Evolutionary conservation across 2,113 vertebrate genomes (phyloP).

Genomic region (Speoplatyrhinus poulsoni): DNA sequence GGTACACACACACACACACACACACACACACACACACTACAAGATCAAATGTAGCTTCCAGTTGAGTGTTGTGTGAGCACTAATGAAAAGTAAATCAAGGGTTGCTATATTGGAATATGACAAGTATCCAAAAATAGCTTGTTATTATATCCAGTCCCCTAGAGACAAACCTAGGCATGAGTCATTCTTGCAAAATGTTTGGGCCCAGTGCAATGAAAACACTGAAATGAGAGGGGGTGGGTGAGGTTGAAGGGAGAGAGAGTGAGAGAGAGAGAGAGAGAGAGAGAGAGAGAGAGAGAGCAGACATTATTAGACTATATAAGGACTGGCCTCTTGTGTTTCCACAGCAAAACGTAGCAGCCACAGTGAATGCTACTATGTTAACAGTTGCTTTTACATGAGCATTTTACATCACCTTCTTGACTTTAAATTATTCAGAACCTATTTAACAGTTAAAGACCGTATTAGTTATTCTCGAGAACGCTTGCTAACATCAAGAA

Average conservation of each 20-base stretch:
- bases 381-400: conserved; percentile 32
- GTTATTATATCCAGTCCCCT: conserved; percentile 59
- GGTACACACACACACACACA: neutral
- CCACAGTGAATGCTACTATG: neutral
- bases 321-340: conserved; percentile 42
- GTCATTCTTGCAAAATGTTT: conserved; percentile 70
- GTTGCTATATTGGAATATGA: conserved; percentile 58
- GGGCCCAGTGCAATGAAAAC: conserved; percentile 46
- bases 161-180: conserved; percentile 54
- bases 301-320: conserved; percentile 46
- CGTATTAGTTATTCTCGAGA: too few relatives aligned
- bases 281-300: neutral
- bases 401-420: conserved; percentile 25
- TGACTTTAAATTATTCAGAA: conserved; percentile 23
- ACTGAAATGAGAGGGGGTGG: conserved; percentile 6
- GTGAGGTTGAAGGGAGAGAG: neutral
- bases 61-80: conserved; percentile 40
- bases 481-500: too few relatives aligned
- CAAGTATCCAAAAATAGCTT: conserved; percentile 69
- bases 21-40: neutral
- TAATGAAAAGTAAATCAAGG: conserved; percentile 69
- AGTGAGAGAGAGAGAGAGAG: conserved; percentile 2
- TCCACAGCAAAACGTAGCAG: conserved; percentile 14
- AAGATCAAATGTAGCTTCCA: conserved; percentile 1
- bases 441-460: neutral